phyloP scores from a whole-genome alignment of 2,888 invertebrate species.

The Calephelis perditalis region DNA sequence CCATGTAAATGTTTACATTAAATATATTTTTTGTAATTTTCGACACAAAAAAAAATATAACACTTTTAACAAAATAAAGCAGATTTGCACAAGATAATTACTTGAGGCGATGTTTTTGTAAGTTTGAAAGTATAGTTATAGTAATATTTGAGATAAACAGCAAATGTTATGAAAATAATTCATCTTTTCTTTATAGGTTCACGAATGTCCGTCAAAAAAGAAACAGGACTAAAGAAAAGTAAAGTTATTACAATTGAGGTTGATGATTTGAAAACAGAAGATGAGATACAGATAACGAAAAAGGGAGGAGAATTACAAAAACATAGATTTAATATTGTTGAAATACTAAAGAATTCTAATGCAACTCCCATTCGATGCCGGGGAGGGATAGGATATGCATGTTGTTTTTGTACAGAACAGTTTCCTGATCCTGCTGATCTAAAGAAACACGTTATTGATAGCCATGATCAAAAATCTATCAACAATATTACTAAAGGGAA shows the following conservation, averaged over 20 bases:
- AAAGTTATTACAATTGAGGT: constrained; percentile 18
- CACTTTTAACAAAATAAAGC: too few species aligned
- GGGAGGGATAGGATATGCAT: constrained; percentile 36
- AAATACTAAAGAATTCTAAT: constrained; percentile 37
- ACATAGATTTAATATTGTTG: constrained; percentile 31
- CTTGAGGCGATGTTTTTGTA: neutral
- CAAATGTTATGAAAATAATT: constrained; percentile 20
- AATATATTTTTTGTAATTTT: too few species aligned
- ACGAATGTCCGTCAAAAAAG: constrained; percentile 22
- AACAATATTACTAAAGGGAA: constrained; percentile 29
- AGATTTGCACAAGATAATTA: too few species aligned
- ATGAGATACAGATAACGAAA: constrained; percentile 11
- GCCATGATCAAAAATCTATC: constrained; percentile 30
- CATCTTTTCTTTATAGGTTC: constrained; percentile 30
- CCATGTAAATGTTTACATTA: too few species aligned
- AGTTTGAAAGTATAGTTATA: constrained; percentile 2
- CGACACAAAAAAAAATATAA: too few species aligned
- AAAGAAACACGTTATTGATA: constrained; percentile 37
- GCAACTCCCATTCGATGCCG: constrained; percentile 41
- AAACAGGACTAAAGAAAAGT: constrained; percentile 19
- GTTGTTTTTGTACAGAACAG: constrained; percentile 37
- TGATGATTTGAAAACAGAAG: constrained; percentile 7
- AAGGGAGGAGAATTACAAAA: constrained; percentile 27
- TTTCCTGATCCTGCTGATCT: constrained; percentile 35
- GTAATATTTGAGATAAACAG: neutral